phyloP scores from a whole-genome alignment of 2,888 invertebrate species.

The Erebia epiphron region DNA sequence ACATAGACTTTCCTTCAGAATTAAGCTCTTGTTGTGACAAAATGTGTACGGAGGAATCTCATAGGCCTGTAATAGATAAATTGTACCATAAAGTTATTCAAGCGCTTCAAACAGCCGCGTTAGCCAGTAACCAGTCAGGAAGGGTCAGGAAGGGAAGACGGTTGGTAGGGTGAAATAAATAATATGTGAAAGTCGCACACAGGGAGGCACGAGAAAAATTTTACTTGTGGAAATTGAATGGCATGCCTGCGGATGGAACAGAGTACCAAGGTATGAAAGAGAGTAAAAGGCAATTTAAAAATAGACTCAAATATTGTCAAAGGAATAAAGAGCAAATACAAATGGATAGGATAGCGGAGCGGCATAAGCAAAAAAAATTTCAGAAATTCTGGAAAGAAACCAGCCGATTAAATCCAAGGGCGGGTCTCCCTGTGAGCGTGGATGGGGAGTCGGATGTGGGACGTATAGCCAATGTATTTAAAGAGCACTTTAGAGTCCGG shows the following conservation, averaged over 20 bases:
- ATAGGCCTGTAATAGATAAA: too few species aligned
- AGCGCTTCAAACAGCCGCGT: too few species aligned
- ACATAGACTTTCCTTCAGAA: too few species aligned
- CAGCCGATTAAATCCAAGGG: neutral
- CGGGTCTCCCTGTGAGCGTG: slow-evolving; percentile 3
- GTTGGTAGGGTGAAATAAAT: too few species aligned
- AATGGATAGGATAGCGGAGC: neutral
- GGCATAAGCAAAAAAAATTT: neutral
- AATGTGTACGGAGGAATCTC: too few species aligned
- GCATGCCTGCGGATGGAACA: neutral
- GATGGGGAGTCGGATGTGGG: neutral
- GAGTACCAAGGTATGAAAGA: neutral
- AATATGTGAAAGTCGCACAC: too few species aligned
- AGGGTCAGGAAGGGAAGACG: too few species aligned
- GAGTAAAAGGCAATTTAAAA: neutral
- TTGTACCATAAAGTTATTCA: too few species aligned
- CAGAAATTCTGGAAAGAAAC: neutral
- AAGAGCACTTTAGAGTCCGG: neutral
- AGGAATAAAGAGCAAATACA: neutral
- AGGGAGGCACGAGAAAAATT: too few species aligned
- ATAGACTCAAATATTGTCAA: neutral
- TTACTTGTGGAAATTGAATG: neutral
- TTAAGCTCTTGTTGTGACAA: too few species aligned
- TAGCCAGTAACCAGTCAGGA: too few species aligned
- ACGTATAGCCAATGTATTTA: neutral